These are phyloP conservation scores for Hirudinaria manillensis DNA, from an alignment of 2,888 invertebrate species.

Conservation along the genomic window DNA sequence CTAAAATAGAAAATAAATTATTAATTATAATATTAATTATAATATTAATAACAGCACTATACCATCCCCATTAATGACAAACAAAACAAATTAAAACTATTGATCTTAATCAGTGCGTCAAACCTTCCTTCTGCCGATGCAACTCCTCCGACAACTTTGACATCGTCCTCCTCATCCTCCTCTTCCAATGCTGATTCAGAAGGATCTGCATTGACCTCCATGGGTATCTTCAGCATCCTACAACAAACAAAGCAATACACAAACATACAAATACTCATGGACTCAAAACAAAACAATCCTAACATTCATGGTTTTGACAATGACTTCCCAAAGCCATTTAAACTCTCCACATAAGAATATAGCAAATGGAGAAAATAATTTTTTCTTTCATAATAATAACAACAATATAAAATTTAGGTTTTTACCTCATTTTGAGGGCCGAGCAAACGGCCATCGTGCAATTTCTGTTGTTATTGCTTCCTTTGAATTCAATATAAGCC, in stretches of 20 bases:
- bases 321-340: too few species aligned
- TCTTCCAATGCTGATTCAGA: background rate
- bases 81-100: too few species aligned
- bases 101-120: too few species aligned
- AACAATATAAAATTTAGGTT: background rate
- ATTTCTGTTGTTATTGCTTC: constrained; percentile 23
- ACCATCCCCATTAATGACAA: too few species aligned
- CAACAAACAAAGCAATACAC: background rate
- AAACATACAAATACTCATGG: background rate
- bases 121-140: too few species aligned
- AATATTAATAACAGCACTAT: too few species aligned
- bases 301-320: too few species aligned
- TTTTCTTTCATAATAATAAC: too few species aligned
- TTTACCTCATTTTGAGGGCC: constrained; percentile 49
- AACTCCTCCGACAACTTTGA: background rate
- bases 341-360: too few species aligned
- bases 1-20: too few species aligned
- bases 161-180: background rate
- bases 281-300: background rate
- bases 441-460: constrained; percentile 49
- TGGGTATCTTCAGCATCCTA: background rate
- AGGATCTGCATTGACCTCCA: background rate
- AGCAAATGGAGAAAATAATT: too few species aligned
- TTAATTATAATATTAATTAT: too few species aligned
- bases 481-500: constrained; percentile 37